Evolutionary conservation across 2,888 invertebrate species (phyloP).

Genomic region (Chalcosyrphus nemorum): DNA sequence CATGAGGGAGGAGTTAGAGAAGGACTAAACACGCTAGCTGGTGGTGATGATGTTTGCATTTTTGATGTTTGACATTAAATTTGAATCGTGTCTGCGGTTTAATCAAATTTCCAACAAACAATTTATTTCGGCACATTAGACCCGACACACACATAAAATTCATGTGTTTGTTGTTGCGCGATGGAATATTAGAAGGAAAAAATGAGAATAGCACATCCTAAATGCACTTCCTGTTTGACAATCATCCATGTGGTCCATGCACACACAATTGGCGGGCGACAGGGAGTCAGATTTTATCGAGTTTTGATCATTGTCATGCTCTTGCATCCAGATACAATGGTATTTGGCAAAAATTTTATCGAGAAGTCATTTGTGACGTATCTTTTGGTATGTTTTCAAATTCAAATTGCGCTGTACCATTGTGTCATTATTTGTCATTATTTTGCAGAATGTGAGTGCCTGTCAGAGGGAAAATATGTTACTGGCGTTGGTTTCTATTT

Average conservation of each 20-base stretch:
- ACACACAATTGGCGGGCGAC: not conserved
- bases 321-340: not conserved
- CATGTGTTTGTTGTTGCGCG: not conserved
- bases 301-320: not conserved
- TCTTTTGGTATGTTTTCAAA: not conserved
- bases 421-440: too few relatives aligned
- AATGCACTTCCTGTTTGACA: not conserved
- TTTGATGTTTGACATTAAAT: conserved; percentile 68
- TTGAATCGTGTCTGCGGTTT: conserved; percentile 67
- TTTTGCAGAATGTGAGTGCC: too few relatives aligned
- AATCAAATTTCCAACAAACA: conserved; percentile 56
- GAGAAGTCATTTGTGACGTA: not conserved
- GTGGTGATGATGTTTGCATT: conserved; percentile 58
- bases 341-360: not conserved
- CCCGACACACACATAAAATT: not conserved
- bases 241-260: not conserved
- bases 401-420: too few relatives aligned
- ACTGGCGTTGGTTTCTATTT: too few relatives aligned
- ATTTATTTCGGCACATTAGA: conserved; percentile 56
- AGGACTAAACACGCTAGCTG: not conserved
- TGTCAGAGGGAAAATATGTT: too few relatives aligned
- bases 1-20: not conserved
- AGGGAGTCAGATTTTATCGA: not conserved
- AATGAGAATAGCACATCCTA: too few relatives aligned
- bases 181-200: too few relatives aligned